These are phyloP conservation scores for Eupithecia dodoneata DNA, from an alignment of 2,888 invertebrate species.

Conservation along the genomic window DNA sequence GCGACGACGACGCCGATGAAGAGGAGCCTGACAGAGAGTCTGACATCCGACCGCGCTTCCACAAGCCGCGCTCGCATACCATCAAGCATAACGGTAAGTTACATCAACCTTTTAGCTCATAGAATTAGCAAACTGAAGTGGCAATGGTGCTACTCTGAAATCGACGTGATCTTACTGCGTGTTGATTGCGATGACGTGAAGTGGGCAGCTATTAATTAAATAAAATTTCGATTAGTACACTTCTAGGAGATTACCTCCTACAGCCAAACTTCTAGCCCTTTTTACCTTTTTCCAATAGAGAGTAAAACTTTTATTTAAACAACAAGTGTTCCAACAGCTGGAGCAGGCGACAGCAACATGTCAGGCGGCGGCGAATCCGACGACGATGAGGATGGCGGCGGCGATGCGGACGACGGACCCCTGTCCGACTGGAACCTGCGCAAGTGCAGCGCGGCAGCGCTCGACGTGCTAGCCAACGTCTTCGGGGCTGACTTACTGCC, in stretches of 20 bases:
- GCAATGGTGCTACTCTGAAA: conserved; percentile 94
- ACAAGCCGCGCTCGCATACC: conserved; percentile 95
- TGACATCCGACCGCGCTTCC: conserved; percentile 98
- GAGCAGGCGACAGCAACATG: conserved; percentile 83
- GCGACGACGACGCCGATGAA: conserved; percentile 97
- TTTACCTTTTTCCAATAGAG: too few relatives aligned
- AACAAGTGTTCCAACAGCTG: conserved; percentile 53
- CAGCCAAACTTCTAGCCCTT: too few relatives aligned
- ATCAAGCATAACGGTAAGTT: conserved; percentile 85
- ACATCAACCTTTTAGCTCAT: not conserved
- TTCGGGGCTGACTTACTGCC: conserved; percentile 97
- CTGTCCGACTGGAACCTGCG: conserved; percentile 99
- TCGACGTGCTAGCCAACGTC: conserved; percentile 98
- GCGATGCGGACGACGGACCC: conserved; percentile 93
- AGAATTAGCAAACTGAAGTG: not conserved
- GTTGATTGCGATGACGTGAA: conserved; percentile 96
- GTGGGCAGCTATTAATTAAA: too few relatives aligned
- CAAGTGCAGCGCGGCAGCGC: conserved; percentile 99
- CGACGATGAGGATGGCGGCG: conserved; percentile 92
- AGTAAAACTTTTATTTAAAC: too few relatives aligned
- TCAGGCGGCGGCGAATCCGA: conserved; percentile 86
- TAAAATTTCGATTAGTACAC: too few relatives aligned
- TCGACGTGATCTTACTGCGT: conserved; percentile 94
- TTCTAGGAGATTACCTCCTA: too few relatives aligned
- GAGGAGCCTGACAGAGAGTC: conserved; percentile 98